Percentiles rank a stretch among this genome's conserved stretches.
Evolutionary conservation across 1,140 invertebrate genomes (phyloP).

Genomic region (Drosophila littoralis): DNA sequence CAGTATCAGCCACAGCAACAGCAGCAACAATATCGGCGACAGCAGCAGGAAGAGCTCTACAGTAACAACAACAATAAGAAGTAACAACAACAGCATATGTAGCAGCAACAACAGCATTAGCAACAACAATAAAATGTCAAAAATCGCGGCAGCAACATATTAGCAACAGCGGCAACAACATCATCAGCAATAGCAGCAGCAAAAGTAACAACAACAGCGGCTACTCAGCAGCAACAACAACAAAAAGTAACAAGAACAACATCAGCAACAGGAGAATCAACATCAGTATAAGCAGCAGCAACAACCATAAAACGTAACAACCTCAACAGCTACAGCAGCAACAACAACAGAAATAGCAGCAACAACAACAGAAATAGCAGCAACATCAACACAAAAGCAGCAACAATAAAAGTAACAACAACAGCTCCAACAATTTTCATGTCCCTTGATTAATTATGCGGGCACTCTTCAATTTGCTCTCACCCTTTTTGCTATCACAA

Average conservation of each 20-base stretch:
- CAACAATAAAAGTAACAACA: neutral
- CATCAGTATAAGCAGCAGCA: neutral
- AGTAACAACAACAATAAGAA: neutral
- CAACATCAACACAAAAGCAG: neutral
- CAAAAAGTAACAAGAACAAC: neutral
- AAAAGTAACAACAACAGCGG: neutral
- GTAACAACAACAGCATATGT: neutral
- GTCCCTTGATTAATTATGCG: conserved; percentile 53
- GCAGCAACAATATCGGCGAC: neutral
- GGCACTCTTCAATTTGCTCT: conserved; percentile 14
- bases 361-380: neutral
- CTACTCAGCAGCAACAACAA: neutral
- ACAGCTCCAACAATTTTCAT: conserved; percentile 8
- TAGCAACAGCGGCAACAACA: neutral
- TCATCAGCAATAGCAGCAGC: neutral
- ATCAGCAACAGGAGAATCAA: neutral
- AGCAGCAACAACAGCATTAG: neutral
- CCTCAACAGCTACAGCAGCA: neutral
- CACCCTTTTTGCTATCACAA: conserved; percentile 15
- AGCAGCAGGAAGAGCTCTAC: too few species aligned
- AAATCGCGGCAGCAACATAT: neutral
- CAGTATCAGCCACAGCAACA: too few species aligned
- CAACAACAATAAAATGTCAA: neutral
- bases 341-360: neutral
- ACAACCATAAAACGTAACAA: neutral